Conservation (phyloP, 2,113 vertebrate genomes). For the Urocynchramus pylzowi region DNA sequence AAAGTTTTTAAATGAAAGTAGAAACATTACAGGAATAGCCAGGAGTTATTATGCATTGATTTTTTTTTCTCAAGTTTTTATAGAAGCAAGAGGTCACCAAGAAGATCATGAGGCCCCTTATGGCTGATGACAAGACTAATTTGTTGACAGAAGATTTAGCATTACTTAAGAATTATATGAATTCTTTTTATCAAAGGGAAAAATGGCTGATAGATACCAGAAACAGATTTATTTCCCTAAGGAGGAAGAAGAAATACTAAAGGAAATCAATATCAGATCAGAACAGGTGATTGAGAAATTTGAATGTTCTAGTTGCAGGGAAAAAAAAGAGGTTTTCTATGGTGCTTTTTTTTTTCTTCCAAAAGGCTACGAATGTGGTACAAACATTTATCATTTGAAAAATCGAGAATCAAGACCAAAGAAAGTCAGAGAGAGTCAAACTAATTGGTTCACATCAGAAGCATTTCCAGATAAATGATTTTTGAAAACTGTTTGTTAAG, state of each 20-base stretch:
- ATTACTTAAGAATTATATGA: slow-evolving; percentile 69
- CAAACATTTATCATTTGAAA: neutral
- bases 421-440: neutral
- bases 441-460: neutral
- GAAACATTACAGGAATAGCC: neutral
- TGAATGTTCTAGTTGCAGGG: neutral
- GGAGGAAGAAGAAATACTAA: slow-evolving; percentile 61
- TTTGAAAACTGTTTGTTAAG: neutral
- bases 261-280: slow-evolving; percentile 67
- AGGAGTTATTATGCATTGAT: neutral
- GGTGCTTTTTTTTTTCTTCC: neutral
- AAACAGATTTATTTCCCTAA: slow-evolving; percentile 67
- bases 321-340: neutral
- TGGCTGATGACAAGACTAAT: slow-evolving; percentile 68
- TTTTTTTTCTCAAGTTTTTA: slow-evolving; percentile 43
- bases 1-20: neutral
- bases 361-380: neutral
- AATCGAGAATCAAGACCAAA: neutral
- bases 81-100: slow-evolving; percentile 58
- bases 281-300: slow-evolving; percentile 64
- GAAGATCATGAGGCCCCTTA: slow-evolving; percentile 67
- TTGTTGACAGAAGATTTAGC: slow-evolving; percentile 69
- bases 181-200: slow-evolving; percentile 67
- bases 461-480: neutral
- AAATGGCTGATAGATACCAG: slow-evolving; percentile 64